A percentile compares a stretch with the other conserved stretches of the same genome.
Evolutionary conservation across 92 coral and sea anemone genomes (phyloP).

Genomic region (Pocillopora grandis): DNA sequence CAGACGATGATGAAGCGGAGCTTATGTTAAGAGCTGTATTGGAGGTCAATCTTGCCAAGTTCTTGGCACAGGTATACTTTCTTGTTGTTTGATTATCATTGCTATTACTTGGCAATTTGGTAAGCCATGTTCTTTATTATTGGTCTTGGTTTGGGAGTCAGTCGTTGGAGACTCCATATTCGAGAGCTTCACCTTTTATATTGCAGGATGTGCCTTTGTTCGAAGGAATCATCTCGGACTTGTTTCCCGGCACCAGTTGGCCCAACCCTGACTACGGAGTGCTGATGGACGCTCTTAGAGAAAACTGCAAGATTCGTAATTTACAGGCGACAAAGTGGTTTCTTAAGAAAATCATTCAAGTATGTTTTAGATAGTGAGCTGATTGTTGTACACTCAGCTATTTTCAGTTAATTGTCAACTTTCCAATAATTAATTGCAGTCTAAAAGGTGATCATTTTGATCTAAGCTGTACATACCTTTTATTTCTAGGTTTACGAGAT

Average conservation of each 20-base stretch:
- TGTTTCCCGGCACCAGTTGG: constrained; percentile 98
- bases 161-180: too few species aligned
- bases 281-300: constrained; percentile 81
- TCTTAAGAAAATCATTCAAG: constrained; percentile 95
- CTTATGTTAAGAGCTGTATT: constrained; percentile 94
- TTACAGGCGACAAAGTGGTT: constrained; percentile 95
- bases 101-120: not conserved
- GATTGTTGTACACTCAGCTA: too few species aligned
- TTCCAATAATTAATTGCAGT: not conserved
- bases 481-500: constrained; percentile 86
- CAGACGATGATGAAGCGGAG: constrained; percentile 94
- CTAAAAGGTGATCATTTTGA: not conserved
- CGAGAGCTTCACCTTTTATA: not conserved
- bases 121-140: not conserved
- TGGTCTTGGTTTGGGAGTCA: not conserved
- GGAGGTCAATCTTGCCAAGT: constrained; percentile 97
- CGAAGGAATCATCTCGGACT: constrained; percentile 95
- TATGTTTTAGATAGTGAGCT: constrained; percentile 4
- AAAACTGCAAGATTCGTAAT: constrained; percentile 86
- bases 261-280: constrained; percentile 99
- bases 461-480: not conserved
- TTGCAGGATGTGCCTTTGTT: constrained; percentile 94
- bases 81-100: not conserved
- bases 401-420: too few species aligned
- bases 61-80: constrained; percentile 83